Conservation (phyloP, 2,888 invertebrate species). For the Hofmannophila pseudospretella region DNA sequence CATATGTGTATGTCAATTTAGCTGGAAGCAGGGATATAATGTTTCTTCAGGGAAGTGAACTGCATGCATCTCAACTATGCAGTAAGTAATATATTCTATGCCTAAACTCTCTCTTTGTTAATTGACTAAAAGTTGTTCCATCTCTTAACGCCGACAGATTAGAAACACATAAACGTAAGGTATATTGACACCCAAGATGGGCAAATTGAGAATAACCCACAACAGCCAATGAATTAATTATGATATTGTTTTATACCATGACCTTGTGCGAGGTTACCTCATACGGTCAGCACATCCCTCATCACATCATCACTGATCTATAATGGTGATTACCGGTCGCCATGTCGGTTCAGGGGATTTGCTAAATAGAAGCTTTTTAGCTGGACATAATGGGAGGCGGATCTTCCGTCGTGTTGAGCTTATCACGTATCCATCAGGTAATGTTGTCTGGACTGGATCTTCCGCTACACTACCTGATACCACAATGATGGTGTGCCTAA, state of each 20-base stretch:
- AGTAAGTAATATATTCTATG: too few relatives aligned
- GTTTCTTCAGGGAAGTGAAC: too few relatives aligned
- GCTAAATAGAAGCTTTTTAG: slow-evolving; percentile 29
- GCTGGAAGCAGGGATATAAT: too few relatives aligned
- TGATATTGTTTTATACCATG: slow-evolving; percentile 54
- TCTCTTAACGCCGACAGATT: too few relatives aligned
- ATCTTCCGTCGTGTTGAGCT: slow-evolving; percentile 33
- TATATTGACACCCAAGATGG: too few relatives aligned
- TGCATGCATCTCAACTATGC: too few relatives aligned
- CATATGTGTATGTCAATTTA: too few relatives aligned
- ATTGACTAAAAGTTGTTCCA: too few relatives aligned
- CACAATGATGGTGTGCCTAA: too few relatives aligned
- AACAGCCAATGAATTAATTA: slow-evolving; percentile 49
- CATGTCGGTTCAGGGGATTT: slow-evolving; percentile 65
- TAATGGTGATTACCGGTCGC: slow-evolving; percentile 54
- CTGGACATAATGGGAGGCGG: slow-evolving; percentile 38
- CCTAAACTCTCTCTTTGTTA: too few relatives aligned
- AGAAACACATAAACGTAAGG: too few relatives aligned
- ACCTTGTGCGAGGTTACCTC: slow-evolving; percentile 60
- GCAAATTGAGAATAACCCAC: slow-evolving; percentile 13
- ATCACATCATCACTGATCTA: slow-evolving; percentile 49
- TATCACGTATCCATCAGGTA: slow-evolving; percentile 19
- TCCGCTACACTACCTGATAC: too few relatives aligned
- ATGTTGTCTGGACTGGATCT: background rate
- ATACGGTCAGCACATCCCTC: slow-evolving; percentile 33